These are phyloP conservation scores for Ceriagrion tenellum DNA, from an alignment of 2,888 invertebrate genomes.

Conservation along the genomic window DNA sequence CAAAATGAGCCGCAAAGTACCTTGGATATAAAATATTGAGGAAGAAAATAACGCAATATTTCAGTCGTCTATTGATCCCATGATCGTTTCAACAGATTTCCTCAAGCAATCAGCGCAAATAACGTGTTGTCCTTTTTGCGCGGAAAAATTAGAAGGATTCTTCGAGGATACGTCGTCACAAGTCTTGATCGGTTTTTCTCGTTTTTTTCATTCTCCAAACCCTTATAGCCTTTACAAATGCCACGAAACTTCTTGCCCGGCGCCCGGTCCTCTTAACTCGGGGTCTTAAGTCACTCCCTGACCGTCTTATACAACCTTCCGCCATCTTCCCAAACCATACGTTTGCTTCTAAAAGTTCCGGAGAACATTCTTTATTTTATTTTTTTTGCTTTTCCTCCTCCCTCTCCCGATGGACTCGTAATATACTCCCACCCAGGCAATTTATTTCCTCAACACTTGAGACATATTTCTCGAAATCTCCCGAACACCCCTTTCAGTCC, in stretches of 20 bases:
- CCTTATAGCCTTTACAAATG: constrained; percentile 28
- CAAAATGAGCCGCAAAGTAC: no score
- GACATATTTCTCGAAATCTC: constrained; percentile 66
- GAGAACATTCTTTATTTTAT: not conserved
- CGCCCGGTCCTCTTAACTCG: not conserved
- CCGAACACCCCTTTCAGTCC: not conserved
- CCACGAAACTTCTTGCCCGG: not conserved
- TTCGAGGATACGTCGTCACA: not conserved
- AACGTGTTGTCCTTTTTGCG: not conserved
- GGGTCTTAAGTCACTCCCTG: not conserved
- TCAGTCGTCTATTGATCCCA: not conserved
- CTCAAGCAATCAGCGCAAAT: not conserved
- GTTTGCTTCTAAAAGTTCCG: not conserved
- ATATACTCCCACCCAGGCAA: constrained; percentile 49
- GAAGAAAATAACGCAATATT: not conserved
- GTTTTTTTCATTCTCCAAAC: constrained; percentile 37
- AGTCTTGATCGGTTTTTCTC: not conserved
- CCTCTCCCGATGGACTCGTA: constrained; percentile 60
- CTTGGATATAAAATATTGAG: not conserved
- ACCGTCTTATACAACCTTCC: not conserved
- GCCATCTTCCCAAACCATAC: not conserved
- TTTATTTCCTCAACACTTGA: constrained; percentile 63
- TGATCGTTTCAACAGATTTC: not conserved
- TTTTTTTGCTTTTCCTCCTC: not conserved
- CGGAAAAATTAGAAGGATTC: not conserved